A percentile compares a stretch with the other conserved stretches of the same genome.
Evolutionary conservation across 2,888 invertebrate genomes (phyloP).

Genomic region (Torymus tubicola): DNA sequence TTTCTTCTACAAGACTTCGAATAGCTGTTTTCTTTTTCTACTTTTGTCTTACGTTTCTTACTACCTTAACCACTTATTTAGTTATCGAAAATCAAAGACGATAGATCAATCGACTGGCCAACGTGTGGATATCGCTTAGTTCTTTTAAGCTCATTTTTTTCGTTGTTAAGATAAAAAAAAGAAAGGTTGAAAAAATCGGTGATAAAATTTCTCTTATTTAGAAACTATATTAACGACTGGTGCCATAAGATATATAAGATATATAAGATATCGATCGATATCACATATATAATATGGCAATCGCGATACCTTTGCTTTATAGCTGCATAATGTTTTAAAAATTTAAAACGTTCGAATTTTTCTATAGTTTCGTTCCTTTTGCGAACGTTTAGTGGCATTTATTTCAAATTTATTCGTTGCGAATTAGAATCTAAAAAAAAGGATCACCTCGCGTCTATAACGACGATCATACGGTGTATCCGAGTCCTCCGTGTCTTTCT

Average conservation of each 20-base stretch:
- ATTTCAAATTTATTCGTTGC: slow-evolving; percentile 1
- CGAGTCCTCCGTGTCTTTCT: slow-evolving; percentile 45
- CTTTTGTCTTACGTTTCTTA: slow-evolving; percentile 36
- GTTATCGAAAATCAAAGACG: slow-evolving; percentile 27
- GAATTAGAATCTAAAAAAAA: slow-evolving; percentile 19
- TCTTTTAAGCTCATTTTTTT: slow-evolving; percentile 30
- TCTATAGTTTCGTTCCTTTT: not conserved
- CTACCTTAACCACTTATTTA: slow-evolving; percentile 33
- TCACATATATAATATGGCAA: slow-evolving; percentile 29
- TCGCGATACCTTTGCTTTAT: slow-evolving; percentile 27
- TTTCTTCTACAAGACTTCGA: slow-evolving; percentile 19
- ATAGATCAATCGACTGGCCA: slow-evolving; percentile 46
- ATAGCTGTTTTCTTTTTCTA: slow-evolving; percentile 40
- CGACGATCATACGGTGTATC: not conserved
- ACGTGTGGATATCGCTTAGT: slow-evolving; percentile 29
- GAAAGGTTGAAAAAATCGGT: slow-evolving; percentile 7
- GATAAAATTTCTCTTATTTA: not conserved
- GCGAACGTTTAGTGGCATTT: not conserved
- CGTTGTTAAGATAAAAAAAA: not conserved
- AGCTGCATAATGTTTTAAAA: slow-evolving; percentile 18
- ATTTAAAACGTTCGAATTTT: slow-evolving; percentile 19
- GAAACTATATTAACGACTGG: slow-evolving; percentile 31
- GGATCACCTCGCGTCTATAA: too few species aligned
- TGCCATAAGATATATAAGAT: slow-evolving; percentile 48
- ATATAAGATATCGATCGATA: slow-evolving; percentile 27